Base-by-base conservation (phyloP, 2,113 vertebrate species). In the Rhabdomys dilectus region DNA sequence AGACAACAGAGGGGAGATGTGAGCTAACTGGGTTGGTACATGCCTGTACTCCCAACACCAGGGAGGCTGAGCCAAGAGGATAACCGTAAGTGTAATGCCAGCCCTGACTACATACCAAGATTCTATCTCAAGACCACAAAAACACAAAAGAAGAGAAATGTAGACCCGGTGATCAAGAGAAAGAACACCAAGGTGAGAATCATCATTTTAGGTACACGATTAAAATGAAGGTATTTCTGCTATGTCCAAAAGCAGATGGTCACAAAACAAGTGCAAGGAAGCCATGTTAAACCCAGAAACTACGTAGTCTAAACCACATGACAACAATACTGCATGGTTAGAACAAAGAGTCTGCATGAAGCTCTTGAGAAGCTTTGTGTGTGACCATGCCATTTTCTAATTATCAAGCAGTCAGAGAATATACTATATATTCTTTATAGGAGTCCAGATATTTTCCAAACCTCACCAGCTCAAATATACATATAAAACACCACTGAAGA, bases 141-240 rank as follows among this genome's bases (percentile, higher is more conserved):
- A 56, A 56, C 15, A 39, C 26, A 5, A 39, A 16, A 16, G 3
- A 45, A 31, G 17, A 6, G 29, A 87, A 31, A 36, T 87, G 84
- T 36, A 21, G 42, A 87, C 45, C 51, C 48, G 22, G 62, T 66
- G 29, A 64, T n/a, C 39, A 85, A 45, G 39, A 66, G 24, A 88
- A 94, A 88, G 68, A 76, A 94, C 53, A 42, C 62, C 48, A 66
- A 53, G 29, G 31, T 22, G 26, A 75, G 48, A 82, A 93, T 66
- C 58, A 88, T 56, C 62, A 87, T 80, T 80, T 42, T 90, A 22
- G 81, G 51, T 45, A 92, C 31, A 21, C 24, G 42, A 53, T 89
- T 89, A 94, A 91, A 93, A 91, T 48, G 53, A 87, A 80, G 24
- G n/a, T 51, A 64, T 70, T 85, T 76, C 86, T 48, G 88, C 11